A percentile compares a stretch with the other conserved stretches of the same genome.
These are phyloP conservation scores for Phaenicophaeus curvirostris DNA, from an alignment of 2,797 vertebrate genomes.

Conservation along the genomic window DNA sequence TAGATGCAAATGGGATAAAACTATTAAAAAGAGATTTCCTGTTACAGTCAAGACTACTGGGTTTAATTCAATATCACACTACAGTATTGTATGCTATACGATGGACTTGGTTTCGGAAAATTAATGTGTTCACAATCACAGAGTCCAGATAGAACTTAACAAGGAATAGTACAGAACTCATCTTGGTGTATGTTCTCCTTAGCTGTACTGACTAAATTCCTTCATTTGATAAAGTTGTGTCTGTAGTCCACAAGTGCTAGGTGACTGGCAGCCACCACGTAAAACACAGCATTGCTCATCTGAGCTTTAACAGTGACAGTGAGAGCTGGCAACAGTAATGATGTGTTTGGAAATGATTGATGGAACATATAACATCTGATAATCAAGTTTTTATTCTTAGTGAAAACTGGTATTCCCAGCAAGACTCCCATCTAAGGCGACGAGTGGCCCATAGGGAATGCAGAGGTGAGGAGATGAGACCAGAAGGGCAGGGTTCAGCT, in stretches of 20 bases:
- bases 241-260: neutral
- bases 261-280: neutral
- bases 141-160: neutral
- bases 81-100: neutral
- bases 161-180: neutral
- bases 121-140: neutral
- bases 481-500: neutral
- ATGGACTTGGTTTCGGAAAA: neutral
- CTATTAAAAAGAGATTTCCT: conserved; percentile 39
- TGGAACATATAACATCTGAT: neutral
- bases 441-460: neutral
- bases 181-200: neutral
- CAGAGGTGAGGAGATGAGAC: neutral
- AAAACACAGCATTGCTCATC: neutral
- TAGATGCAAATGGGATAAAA: conserved; percentile 40
- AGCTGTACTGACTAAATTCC: neutral
- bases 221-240: neutral
- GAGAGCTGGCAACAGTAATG: too few species aligned
- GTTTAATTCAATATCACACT: neutral
- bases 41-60: neutral
- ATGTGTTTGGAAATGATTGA: neutral
- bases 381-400: neutral
- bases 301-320: too few species aligned
- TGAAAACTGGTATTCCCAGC: neutral
- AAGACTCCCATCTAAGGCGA: neutral